Evolutionary conservation across 2,113 vertebrate genomes (phyloP).

Genomic region (Labeo rohita): DNA sequence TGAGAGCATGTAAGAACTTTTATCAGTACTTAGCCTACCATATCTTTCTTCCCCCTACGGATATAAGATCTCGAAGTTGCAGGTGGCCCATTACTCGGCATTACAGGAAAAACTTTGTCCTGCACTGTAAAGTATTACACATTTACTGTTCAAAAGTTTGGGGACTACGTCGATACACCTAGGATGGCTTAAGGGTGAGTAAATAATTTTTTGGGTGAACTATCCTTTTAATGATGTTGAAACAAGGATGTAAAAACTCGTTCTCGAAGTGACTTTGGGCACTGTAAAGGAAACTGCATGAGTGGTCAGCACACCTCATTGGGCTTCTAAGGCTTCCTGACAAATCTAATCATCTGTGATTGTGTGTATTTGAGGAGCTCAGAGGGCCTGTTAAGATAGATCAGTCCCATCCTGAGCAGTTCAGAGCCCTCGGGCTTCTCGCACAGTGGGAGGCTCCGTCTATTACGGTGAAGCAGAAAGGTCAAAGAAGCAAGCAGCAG

Average conservation of each 20-base stretch:
- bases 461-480: slow-evolving; percentile 55
- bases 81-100: background rate
- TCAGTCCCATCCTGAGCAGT: slow-evolving; percentile 36
- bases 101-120: background rate
- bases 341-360: slow-evolving; percentile 32
- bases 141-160: background rate
- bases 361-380: slow-evolving; percentile 32
- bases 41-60: background rate
- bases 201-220: too few relatives aligned
- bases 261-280: background rate
- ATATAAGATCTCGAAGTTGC: background rate
- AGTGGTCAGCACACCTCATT: slow-evolving; percentile 20
- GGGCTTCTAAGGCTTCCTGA: slow-evolving; percentile 25
- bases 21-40: slow-evolving; percentile 22
- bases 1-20: slow-evolving; percentile 29
- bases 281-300: slow-evolving; percentile 24
- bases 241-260: background rate
- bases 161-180: too few relatives aligned
- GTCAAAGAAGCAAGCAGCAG: slow-evolving; percentile 55
- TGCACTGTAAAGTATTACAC: background rate
- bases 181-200: too few relatives aligned
- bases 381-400: slow-evolving; percentile 46
- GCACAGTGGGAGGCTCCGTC: slow-evolving; percentile 51
- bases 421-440: slow-evolving; percentile 40
- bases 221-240: background rate